phyloP scores from a whole-genome alignment of 2,797 vertebrate species.

The Psittacula echo region DNA sequence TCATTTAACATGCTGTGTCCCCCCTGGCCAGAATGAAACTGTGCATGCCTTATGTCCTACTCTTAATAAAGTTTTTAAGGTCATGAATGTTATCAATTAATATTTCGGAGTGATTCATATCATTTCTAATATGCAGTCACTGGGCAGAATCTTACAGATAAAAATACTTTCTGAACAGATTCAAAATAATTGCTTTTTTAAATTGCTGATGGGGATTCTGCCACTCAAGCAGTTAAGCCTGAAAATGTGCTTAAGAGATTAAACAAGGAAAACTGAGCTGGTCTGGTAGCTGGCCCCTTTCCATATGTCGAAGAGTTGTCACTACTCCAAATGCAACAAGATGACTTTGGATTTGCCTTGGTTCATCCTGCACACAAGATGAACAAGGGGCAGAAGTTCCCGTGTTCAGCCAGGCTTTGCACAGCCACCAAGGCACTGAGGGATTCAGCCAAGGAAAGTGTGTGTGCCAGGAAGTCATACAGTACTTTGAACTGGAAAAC shows the following conservation, averaged over 20 bases:
- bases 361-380: constrained; percentile 31
- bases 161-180: constrained; percentile 64
- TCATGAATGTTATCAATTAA: constrained; percentile 63
- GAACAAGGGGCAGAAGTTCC: constrained; percentile 6
- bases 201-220: constrained; percentile 72
- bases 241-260: constrained; percentile 77
- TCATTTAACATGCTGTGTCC: constrained; percentile 50
- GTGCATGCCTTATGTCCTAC: neutral
- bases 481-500: neutral
- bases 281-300: constrained; percentile 68
- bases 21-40: constrained; percentile 23
- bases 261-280: constrained; percentile 68
- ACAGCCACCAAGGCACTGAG: constrained; percentile 9
- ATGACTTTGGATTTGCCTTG: constrained; percentile 13
- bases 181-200: constrained; percentile 75
- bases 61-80: constrained; percentile 58
- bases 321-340: constrained; percentile 19
- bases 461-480: constrained; percentile 1
- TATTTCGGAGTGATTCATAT: constrained; percentile 59
- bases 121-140: constrained; percentile 37
- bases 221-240: constrained; percentile 72
- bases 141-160: constrained; percentile 48
- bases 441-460: constrained; percentile 18
- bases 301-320: constrained; percentile 38
- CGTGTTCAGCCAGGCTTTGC: constrained; percentile 37